Base-by-base conservation (phyloP, 1,140 invertebrate genomes). In the Zelostemma sp. region DNA sequence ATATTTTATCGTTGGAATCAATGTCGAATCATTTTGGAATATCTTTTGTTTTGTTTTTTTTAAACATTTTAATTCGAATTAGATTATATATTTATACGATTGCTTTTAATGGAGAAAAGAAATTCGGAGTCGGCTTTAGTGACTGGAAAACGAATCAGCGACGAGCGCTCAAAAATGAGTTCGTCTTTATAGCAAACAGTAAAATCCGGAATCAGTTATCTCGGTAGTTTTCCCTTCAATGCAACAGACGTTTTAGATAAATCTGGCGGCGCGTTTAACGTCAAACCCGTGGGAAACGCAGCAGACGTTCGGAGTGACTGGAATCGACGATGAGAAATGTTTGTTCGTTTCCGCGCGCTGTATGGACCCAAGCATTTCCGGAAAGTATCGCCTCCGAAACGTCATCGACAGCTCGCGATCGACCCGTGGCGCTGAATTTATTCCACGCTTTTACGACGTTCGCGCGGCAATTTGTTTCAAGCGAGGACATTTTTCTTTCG, bases 341-440 rank as follows among this genome's bases (percentile, higher is more conserved):
- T 60, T 56, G 45, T 48, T 56, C 64, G 51, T 51, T 67, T 60
- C 51, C 51, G 50, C 41, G 43, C 38, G 18, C 35, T n/a, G n/a
- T n/a, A n/a, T n/a, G n/a, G 51, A 63, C 50, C 55, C 33, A 40
- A 51, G 56, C 35, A 70, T 70, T 65, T 70, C 56, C 53, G 60
- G 59, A 47, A 46, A 21, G 56, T 56, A 55, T 59, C 45, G 49
- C 14, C 46, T 25, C 46, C 9, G 31, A 38, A 31, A 21, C 62
- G 41, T 58, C 41, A 59, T 41, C 38, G 50, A 33, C 46, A 33
- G 6, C 54, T 47, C 49, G 54, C n/a, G 21, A 49, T 18, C 15
- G 14, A 46, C 2, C n/a, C 53, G 1, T 21, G n/a, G 8, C 28
- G 17, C 3, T 21, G 9, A 28, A 12, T 25, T 25, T n/a, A n/a